A percentile compares a stretch with the other conserved stretches of the same genome.
phyloP scores from a whole-genome alignment of 2,888 invertebrate species.

The Megamerina dolium region DNA sequence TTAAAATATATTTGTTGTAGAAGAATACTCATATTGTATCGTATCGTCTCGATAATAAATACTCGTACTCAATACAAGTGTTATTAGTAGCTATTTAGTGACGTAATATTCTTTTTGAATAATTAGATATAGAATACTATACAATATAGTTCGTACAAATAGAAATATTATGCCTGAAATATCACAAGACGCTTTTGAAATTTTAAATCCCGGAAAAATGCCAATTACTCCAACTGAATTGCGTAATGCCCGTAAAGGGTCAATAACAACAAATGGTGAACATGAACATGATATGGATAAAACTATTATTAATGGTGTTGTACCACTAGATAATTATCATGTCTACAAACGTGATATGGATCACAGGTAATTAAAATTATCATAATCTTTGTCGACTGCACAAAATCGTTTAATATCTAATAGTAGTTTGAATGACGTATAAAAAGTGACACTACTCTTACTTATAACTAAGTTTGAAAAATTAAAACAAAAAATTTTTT shows the following conservation, averaged over 20 bases:
- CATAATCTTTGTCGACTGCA: too few species aligned
- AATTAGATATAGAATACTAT: background rate
- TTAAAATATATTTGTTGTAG: too few species aligned
- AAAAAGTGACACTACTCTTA: too few species aligned
- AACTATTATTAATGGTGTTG: slow-evolving; percentile 33
- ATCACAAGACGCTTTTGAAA: slow-evolving; percentile 52
- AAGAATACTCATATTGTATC: too few species aligned
- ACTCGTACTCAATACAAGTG: background rate
- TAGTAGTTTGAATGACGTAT: too few species aligned
- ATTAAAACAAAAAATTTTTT: too few species aligned
- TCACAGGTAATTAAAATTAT: slow-evolving; percentile 46
- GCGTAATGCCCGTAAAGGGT: too few species aligned
- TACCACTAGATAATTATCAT: slow-evolving; percentile 26
- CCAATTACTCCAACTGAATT: slow-evolving; percentile 51
- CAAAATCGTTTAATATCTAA: too few species aligned
- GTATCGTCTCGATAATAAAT: too few species aligned
- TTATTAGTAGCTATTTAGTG: background rate
- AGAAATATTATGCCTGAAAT: slow-evolving; percentile 54
- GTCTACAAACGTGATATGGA: slow-evolving; percentile 44
- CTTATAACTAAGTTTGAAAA: too few species aligned
- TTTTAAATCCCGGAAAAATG: slow-evolving; percentile 54
- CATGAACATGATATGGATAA: slow-evolving; percentile 39
- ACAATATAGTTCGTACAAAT: background rate
- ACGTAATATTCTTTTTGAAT: background rate
- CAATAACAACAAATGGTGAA: too few species aligned